These are phyloP conservation scores for Drosophila fulvimacula DNA, from an alignment of 2,888 invertebrate species.

Conservation along the genomic window DNA sequence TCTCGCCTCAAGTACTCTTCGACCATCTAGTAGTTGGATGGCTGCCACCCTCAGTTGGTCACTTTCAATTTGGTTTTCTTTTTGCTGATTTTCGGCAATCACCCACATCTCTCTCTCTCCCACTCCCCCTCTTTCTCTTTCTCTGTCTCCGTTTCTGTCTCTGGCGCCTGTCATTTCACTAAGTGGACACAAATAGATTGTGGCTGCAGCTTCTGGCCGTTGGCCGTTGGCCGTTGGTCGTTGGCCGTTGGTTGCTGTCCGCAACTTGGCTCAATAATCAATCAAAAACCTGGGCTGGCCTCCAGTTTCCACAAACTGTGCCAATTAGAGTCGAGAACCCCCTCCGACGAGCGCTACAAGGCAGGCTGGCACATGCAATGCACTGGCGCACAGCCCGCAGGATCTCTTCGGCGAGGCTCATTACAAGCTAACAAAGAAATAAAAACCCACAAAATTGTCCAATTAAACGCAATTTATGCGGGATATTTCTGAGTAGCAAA, in stretches of 20 bases:
- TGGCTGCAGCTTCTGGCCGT: slow-evolving; percentile 52
- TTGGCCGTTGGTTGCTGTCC: slow-evolving; percentile 74
- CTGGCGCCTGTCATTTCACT: slow-evolving; percentile 72
- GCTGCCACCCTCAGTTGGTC: slow-evolving; percentile 60
- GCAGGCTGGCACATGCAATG: slow-evolving; percentile 55
- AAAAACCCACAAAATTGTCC: slow-evolving; percentile 75
- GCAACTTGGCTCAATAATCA: slow-evolving; percentile 85
- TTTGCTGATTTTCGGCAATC: slow-evolving; percentile 61
- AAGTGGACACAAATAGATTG: slow-evolving; percentile 84
- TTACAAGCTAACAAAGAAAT: slow-evolving; percentile 63
- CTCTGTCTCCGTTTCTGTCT: slow-evolving; percentile 13
- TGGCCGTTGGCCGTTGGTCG: neutral
- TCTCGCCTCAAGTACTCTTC: neutral
- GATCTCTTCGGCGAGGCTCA: slow-evolving; percentile 41
- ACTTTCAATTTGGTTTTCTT: slow-evolving; percentile 76
- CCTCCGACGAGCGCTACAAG: neutral
- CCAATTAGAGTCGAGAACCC: slow-evolving; percentile 54
- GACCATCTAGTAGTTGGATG: slow-evolving; percentile 43
- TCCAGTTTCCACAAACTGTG: slow-evolving; percentile 22
- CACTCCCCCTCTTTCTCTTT: neutral
- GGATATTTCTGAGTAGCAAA: slow-evolving; percentile 69
- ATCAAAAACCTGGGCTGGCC: slow-evolving; percentile 80
- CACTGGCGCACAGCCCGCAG: slow-evolving; percentile 44
- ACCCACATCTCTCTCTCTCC: slow-evolving; percentile 17
- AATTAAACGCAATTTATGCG: slow-evolving; percentile 82